Evolutionary conservation across 2,113 vertebrate genomes (phyloP).

Genomic region (Tor tambroides): DNA sequence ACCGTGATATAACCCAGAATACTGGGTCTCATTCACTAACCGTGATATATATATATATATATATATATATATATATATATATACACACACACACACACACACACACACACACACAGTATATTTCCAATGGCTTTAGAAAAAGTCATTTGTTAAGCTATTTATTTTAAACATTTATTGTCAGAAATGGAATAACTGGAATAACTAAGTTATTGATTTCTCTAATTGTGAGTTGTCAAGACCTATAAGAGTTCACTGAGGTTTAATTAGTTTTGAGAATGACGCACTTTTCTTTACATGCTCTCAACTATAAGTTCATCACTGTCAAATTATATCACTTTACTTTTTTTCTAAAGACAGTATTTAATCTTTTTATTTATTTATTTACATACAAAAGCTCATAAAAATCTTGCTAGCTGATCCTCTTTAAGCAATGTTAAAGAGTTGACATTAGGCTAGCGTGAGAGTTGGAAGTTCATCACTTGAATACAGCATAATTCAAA

Average conservation of each 20-base stretch:
- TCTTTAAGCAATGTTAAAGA: neutral
- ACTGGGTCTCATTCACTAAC: too few species aligned
- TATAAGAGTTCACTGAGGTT: neutral
- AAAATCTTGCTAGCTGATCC: neutral
- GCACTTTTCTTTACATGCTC: neutral
- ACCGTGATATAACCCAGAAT: too few species aligned
- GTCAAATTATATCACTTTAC: neutral
- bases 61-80: too few species aligned
- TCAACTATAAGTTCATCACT: neutral
- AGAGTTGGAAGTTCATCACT: neutral
- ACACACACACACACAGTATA: neutral
- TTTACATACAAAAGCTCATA: neutral
- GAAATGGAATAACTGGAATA: neutral
- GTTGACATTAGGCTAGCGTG: neutral
- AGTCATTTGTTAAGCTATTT: too few species aligned
- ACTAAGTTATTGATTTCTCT: too few species aligned
- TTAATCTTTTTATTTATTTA: neutral
- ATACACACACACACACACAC: too few species aligned
- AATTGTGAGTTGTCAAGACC: neutral
- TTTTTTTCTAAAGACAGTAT: neutral
- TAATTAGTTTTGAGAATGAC: too few species aligned
- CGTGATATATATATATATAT: too few species aligned
- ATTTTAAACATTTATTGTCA: neutral
- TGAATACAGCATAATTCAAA: slow-evolving; percentile 1
- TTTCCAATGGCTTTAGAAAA: neutral